Evolutionary conservation across 2,888 invertebrate genomes (phyloP).

Genomic region (Aspidiotus destructor): DNA sequence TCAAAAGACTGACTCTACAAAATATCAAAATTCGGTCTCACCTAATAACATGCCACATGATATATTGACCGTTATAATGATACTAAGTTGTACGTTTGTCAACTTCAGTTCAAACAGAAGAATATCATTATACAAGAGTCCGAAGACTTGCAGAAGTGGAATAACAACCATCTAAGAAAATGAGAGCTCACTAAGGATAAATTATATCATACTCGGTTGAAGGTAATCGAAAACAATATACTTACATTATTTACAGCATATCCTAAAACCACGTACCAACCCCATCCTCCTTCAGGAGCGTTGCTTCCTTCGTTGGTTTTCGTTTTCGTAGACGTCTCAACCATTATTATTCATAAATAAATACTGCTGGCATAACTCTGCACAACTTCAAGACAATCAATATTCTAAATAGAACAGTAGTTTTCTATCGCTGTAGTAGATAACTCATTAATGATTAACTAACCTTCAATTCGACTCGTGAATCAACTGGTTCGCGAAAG

Average conservation of each 20-base stretch:
- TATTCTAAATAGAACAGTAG: too few species aligned
- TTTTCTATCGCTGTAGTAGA: too few species aligned
- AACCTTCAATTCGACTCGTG: too few species aligned
- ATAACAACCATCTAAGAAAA: conserved; percentile 53
- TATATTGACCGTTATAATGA: conserved; percentile 56
- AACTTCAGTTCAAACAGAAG: conserved; percentile 6
- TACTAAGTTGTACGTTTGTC: conserved; percentile 47
- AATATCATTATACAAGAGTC: conserved; percentile 54
- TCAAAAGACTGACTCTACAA: too few species aligned
- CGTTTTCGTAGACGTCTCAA: too few species aligned
- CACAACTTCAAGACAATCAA: too few species aligned
- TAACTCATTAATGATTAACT: too few species aligned
- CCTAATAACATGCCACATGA: conserved; percentile 51
- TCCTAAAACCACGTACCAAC: conserved; percentile 62
- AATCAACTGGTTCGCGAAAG: too few species aligned
- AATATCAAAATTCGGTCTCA: conserved; percentile 34
- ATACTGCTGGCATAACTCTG: too few species aligned
- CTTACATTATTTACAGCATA: conserved; percentile 64
- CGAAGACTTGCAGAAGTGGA: conserved; percentile 56
- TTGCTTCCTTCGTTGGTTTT: neutral
- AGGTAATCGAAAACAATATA: conserved; percentile 37
- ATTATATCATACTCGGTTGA: neutral
- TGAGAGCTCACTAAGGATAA: neutral
- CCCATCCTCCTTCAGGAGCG: conserved; percentile 67
- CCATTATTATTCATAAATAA: too few species aligned